Evolutionary conservation across 2,797 vertebrate species (phyloP).

Genomic region (Oceanodroma leucorhoa): DNA sequence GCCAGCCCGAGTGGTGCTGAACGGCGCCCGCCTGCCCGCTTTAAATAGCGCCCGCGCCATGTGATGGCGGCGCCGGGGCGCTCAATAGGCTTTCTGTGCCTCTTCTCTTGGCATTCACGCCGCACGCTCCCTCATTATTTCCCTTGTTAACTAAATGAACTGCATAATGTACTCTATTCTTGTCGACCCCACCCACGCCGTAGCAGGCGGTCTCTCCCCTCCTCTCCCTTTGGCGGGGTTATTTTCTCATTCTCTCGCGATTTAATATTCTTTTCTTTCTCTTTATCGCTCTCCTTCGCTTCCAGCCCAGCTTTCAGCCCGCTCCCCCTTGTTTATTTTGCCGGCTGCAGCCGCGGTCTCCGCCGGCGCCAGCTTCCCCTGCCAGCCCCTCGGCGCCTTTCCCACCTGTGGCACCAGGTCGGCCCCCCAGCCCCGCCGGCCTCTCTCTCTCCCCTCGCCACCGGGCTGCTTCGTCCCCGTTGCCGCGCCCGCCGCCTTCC

Average conservation of each 20-base stretch:
- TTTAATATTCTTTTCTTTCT: constrained; percentile 84
- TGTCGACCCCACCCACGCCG: constrained; percentile 98
- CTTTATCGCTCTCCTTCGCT: constrained; percentile 68
- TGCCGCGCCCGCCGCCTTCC: neutral
- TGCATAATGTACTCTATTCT: constrained; percentile 99
- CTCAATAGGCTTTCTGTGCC: constrained; percentile 98
- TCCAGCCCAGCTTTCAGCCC: constrained; percentile 52
- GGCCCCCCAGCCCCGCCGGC: neutral
- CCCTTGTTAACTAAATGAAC: constrained; percentile 99
- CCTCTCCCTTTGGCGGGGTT: constrained; percentile 81
- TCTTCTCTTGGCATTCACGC: constrained; percentile 97
- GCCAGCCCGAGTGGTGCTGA: constrained; percentile 96
- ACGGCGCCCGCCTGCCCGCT: constrained; percentile 77
- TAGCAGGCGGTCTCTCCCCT: constrained; percentile 76
- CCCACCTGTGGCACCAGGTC: neutral
- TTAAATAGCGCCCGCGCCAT: constrained; percentile 94
- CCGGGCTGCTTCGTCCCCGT: neutral
- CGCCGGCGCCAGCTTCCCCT: neutral
- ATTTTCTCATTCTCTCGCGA: constrained; percentile 86
- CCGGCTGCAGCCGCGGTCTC: neutral
- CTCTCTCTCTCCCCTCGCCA: neutral
- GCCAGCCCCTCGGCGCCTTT: neutral
- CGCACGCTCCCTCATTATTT: constrained; percentile 99
- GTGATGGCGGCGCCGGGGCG: constrained; percentile 92
- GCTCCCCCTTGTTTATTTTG: constrained; percentile 64